Conservation (phyloP, 2,888 invertebrate genomes). For the Pardosa pseudoannulata region DNA sequence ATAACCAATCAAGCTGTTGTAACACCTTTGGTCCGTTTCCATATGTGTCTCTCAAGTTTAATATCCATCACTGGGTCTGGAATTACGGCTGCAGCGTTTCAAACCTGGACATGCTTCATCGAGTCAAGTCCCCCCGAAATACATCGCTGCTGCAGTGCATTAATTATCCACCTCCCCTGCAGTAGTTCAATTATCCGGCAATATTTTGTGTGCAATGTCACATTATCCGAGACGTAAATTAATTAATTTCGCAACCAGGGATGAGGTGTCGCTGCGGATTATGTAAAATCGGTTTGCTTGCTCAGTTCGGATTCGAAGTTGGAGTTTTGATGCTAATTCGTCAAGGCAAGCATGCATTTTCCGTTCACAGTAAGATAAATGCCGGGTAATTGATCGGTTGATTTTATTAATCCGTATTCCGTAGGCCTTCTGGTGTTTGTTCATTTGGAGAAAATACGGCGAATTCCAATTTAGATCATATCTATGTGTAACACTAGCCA, state of each 20-base stretch:
- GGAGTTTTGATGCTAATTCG: constrained; percentile 18
- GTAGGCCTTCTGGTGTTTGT: constrained; percentile 6
- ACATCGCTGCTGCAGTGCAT: background rate
- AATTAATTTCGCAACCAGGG: constrained; percentile 17
- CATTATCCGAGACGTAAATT: constrained; percentile 18
- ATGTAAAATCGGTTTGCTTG: constrained; percentile 7
- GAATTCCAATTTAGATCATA: constrained; percentile 1
- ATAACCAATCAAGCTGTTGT: background rate
- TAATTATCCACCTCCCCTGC: constrained; percentile 13
- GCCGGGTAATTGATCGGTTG: background rate
- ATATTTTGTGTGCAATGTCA: constrained; percentile 26
- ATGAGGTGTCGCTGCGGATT: constrained; percentile 15
- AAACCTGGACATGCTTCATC: constrained; percentile 13
- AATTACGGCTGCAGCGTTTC: background rate
- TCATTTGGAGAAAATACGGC: background rate
- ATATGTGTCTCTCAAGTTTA: constrained; percentile 6
- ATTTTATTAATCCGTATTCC: background rate
- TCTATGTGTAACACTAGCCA: background rate
- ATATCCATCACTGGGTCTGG: background rate
- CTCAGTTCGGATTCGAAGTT: background rate
- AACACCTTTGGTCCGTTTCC: background rate
- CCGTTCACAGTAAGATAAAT: background rate
- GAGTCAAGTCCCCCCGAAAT: background rate
- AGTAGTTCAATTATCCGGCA: constrained; percentile 11
- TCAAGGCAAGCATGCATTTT: background rate